These are phyloP conservation scores for Pyrgus malvae DNA, from an alignment of 2,888 invertebrate species.

Conservation along the genomic window DNA sequence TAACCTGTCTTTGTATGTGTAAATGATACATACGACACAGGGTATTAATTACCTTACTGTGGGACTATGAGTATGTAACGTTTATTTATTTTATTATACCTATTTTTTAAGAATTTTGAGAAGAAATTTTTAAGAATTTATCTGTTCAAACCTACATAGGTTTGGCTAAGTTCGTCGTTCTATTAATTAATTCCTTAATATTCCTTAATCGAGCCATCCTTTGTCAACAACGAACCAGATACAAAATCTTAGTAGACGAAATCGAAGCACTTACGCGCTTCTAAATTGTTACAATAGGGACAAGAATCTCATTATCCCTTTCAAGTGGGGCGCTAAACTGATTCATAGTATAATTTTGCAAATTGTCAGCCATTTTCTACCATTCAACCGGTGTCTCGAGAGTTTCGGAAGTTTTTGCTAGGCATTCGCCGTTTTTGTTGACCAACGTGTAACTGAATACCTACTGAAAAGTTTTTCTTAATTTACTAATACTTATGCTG, in stretches of 20 bases:
- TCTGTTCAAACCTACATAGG: too few relatives aligned
- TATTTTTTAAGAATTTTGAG: too few relatives aligned
- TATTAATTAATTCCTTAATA: background rate
- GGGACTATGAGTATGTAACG: too few relatives aligned
- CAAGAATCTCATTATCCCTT: constrained; percentile 13
- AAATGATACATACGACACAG: too few relatives aligned
- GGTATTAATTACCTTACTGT: too few relatives aligned
- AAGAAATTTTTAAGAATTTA: too few relatives aligned
- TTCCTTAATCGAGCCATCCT: background rate
- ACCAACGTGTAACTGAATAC: background rate
- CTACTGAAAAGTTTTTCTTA: background rate
- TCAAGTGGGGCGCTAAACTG: constrained; percentile 6
- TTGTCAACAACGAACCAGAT: background rate
- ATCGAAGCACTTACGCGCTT: constrained; percentile 5
- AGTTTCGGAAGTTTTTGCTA: background rate
- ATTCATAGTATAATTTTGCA: constrained; percentile 10
- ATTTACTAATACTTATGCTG: too few relatives aligned
- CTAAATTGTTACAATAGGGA: constrained; percentile 14
- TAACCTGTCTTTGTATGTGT: too few relatives aligned
- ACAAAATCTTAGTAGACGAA: background rate
- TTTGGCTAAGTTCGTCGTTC: too few relatives aligned
- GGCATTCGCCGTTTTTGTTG: background rate
- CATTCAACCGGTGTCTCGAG: background rate
- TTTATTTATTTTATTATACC: too few relatives aligned
- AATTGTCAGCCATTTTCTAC: constrained; percentile 9